Evolutionary conservation across 2,888 invertebrate genomes (phyloP).

Genomic region (Teinopalpus imperialis): DNA sequence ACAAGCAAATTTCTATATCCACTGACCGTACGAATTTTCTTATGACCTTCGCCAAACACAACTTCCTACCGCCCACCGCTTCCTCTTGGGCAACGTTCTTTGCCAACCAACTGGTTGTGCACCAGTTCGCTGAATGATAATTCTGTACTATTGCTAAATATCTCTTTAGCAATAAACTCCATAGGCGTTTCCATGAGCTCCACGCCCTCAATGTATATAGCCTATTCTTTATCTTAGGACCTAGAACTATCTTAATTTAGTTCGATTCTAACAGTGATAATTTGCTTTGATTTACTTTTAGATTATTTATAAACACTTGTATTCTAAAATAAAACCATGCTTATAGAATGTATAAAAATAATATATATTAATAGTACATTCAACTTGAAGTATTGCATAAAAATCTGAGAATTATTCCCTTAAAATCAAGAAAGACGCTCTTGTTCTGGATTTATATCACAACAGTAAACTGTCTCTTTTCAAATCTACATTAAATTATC

Average conservation of each 20-base stretch:
- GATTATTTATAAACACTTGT: too few relatives aligned
- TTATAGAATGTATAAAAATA: too few relatives aligned
- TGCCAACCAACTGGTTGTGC: conserved; percentile 65
- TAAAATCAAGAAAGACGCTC: too few relatives aligned
- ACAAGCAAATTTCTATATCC: conserved; percentile 48
- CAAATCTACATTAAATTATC: conserved; percentile 40
- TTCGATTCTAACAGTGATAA: conserved; percentile 20
- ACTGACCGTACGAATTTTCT: conserved; percentile 45
- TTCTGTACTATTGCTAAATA: conserved; percentile 75
- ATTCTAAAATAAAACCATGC: too few relatives aligned
- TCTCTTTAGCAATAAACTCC: conserved; percentile 66
- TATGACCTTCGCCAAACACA: conserved; percentile 60
- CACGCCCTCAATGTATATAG: conserved; percentile 71
- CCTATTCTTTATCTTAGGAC: conserved; percentile 56
- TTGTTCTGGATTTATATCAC: conserved; percentile 14
- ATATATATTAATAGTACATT: too few relatives aligned
- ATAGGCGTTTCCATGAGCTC: conserved; percentile 64
- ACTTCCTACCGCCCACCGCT: conserved; percentile 65
- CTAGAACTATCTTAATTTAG: not conserved
- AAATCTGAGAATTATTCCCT: too few relatives aligned
- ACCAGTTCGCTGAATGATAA: conserved; percentile 78
- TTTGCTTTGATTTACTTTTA: too few relatives aligned
- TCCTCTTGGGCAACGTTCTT: conserved; percentile 60
- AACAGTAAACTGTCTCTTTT: conserved; percentile 12
- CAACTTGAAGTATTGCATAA: too few relatives aligned